A percentile compares a stretch with the other conserved stretches of the same genome.
These are phyloP conservation scores for Rutpela maculata DNA, from an alignment of 2,888 invertebrate genomes.

Conservation along the genomic window DNA sequence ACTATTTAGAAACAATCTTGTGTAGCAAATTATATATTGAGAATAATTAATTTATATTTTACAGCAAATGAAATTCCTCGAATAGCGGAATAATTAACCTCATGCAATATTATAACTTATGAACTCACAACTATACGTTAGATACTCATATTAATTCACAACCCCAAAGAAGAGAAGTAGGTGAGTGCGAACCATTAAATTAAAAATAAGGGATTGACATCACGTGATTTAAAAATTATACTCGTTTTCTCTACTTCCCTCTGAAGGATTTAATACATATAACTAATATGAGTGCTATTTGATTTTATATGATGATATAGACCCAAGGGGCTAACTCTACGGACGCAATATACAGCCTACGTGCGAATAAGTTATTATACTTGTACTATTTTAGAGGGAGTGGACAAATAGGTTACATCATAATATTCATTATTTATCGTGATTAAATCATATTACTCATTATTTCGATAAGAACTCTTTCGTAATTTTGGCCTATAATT, in stretches of 20 bases:
- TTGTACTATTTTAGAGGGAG: constrained; percentile 12
- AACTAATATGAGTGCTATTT: constrained; percentile 44
- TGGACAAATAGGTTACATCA: constrained; percentile 24
- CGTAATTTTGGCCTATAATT: constrained; percentile 29
- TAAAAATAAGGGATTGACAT: constrained; percentile 3
- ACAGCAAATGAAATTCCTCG: neutral
- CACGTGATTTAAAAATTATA: neutral
- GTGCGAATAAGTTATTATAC: constrained; percentile 29
- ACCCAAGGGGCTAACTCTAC: neutral
- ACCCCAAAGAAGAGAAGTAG: too few relatives aligned
- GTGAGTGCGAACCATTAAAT: neutral
- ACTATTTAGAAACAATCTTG: neutral
- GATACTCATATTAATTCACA: neutral
- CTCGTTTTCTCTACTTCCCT: neutral
- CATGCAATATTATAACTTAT: neutral
- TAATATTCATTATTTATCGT: constrained; percentile 25
- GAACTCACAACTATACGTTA: neutral
- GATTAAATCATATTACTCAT: constrained; percentile 20
- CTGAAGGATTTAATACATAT: constrained; percentile 16
- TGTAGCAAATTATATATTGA: neutral
- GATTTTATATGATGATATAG: constrained; percentile 30
- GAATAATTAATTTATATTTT: neutral
- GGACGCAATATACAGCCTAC: neutral
- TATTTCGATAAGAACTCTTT: constrained; percentile 29
- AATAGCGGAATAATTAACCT: neutral